Base-by-base conservation (phyloP, 2,797 vertebrate species). In the Cetoscarus ocellatus region DNA sequence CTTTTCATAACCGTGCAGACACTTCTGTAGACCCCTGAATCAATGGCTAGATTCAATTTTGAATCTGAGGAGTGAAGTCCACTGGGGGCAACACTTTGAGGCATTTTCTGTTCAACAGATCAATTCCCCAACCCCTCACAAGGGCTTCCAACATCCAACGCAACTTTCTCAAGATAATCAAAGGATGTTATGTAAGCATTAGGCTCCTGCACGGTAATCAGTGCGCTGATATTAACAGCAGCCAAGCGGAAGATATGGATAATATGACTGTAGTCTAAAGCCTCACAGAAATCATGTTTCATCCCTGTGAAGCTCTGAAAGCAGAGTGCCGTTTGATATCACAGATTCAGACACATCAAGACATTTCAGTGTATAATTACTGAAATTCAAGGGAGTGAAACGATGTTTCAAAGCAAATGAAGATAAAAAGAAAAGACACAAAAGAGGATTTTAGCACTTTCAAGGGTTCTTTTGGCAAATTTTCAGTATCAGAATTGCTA, bases 81-180 rank as follows among this genome's bases (percentile, higher is more conserved):
- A 17, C 0, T 0, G 38, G 63, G 58, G 34, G 1, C 3, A 6
- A 15, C 5, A 13, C 42, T 17, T 18, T 0, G 13, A 59, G 73
- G 48, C 39, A n/a, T 60, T 52, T 59, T 47, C 44, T 44, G 36
- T 62, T 34, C 27, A 52, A 66, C 53, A 42, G 19, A 56, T 43
- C 45, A 75, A 64, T 75, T 56, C 36, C 38, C 66, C 47, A 48
- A 8, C 58, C 57, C 36, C 61, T 50, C 17, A 49, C 47, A 51
- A 60, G 34, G n/a, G 8, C 45, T 50, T 39, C 49, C 34, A 48
- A 56, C 42, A 45, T 34, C 40, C 39, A 43, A 5, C 15, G n/a
- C 40, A 56, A 38, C 10, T 18, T 27, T 17, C 27, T 43, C 36
- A 10, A 35, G 47, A 47, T 66, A 50, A 75, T 63, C 43, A 62